phyloP scores from a whole-genome alignment of 1,140 invertebrate species.

The Zaprionus kolodkinae region DNA sequence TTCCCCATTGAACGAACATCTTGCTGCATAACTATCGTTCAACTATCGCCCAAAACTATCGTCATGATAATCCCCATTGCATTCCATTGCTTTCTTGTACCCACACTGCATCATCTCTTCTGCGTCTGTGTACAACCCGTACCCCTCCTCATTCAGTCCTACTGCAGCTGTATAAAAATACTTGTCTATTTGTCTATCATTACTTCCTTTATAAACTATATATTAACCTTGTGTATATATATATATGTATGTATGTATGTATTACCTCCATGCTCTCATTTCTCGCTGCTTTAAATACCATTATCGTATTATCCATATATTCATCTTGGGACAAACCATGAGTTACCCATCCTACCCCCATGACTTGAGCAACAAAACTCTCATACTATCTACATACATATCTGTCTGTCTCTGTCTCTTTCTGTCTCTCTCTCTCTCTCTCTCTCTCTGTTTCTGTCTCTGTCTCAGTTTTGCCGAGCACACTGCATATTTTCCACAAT shows the following conservation, averaged over 20 bases:
- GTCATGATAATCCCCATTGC: background rate
- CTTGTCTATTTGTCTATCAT: slow-evolving; percentile 7
- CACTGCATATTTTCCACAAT: background rate
- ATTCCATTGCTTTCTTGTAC: background rate
- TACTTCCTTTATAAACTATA: background rate
- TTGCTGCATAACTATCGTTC: background rate
- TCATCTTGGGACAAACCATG: background rate
- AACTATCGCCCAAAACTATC: background rate
- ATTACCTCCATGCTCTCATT: slow-evolving; percentile 4
- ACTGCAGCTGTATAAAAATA: slow-evolving; percentile 10
- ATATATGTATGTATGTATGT: slow-evolving; percentile 12
- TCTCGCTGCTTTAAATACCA: slow-evolving; percentile 13
- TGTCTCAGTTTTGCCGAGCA: slow-evolving; percentile 2
- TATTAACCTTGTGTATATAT: background rate
- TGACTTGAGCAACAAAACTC: slow-evolving; percentile 23
- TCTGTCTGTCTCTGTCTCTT: background rate
- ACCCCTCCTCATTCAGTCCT: background rate
- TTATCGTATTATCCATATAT: background rate
- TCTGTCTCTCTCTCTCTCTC: background rate
- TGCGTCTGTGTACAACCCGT: background rate
- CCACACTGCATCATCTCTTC: background rate
- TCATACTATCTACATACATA: slow-evolving; percentile 8
- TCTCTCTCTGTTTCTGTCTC: background rate
- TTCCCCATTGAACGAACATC: background rate
- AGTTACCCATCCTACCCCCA: background rate